Evolutionary conservation across 2,797 vertebrate genomes (phyloP).

Genomic region (Artibeus lituratus): DNA sequence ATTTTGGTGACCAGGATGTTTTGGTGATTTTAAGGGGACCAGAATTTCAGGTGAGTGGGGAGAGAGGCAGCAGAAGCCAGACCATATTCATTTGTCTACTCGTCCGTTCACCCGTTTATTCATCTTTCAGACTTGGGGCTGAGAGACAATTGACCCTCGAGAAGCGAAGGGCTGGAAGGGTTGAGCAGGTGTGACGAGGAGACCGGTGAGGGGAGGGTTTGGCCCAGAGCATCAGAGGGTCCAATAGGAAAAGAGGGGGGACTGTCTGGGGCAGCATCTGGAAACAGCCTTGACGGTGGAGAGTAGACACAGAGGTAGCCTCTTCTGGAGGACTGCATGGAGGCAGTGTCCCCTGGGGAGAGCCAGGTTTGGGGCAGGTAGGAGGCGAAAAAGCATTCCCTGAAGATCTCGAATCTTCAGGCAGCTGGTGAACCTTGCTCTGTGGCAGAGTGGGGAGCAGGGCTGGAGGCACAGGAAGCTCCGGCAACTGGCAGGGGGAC

Average conservation of each 20-base stretch:
- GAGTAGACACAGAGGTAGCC: neutral
- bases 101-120: no score
- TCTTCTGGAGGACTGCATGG: neutral
- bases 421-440: neutral
- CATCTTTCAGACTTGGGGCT: neutral
- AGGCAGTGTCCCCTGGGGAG: neutral
- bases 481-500: neutral
- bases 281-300: neutral
- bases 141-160: neutral
- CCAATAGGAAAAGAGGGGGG: fast-evolving
- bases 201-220: fast-evolving
- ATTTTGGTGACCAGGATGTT: neutral
- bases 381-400: neutral
- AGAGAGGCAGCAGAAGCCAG: neutral
- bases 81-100: no score
- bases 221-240: neutral
- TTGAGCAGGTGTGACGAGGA: neutral
- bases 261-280: neutral
- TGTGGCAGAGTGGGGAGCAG: neutral
- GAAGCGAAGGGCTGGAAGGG: neutral
- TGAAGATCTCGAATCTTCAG: neutral
- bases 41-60: neutral
- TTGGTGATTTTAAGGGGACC: no score
- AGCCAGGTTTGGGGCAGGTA: neutral
- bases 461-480: no score